Base-by-base conservation (phyloP, 2,113 vertebrate genomes). In the Pseudopipra pipra region DNA sequence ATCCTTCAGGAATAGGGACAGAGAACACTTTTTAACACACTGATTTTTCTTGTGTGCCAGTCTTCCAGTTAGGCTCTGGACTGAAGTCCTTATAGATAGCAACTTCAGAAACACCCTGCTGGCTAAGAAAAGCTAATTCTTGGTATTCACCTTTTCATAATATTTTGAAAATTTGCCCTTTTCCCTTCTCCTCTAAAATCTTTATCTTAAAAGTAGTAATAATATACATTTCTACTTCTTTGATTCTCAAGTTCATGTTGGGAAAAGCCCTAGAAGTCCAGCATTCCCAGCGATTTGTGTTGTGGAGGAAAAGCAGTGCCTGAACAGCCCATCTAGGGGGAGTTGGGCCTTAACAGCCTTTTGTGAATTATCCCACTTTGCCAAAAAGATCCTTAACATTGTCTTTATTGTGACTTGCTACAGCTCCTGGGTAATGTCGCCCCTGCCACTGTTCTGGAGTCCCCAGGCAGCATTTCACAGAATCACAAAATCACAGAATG, bases 191-290 rank as follows among this genome's bases (percentile, higher is more conserved):
- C 37, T 51, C 13, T 15, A 3, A 5, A 6, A 46, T 55, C 39
- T 43, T 71, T 21, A 2, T 12, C 4, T 14, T 31, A 41, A 52
- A 44, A 73, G 27, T 44, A 41, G 11, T n/a, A 41, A 7, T 33
- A 61, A 22, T 31, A 31, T 3, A 23, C 4, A 12, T 77, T 91
- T 77, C 47, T 74, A 19, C 24, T 43, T n/a, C 37, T 8, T n/a
- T 63, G 39, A 35, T 16, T 30, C 0, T 0, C 11, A 2, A 11
- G 9, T 27, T 91, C 13, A 1, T 33, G 12, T 54, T 44, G 30
- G 68, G 68, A 62, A 41, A 28, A 35, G 71, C 30, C 33, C n/a
- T 58, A 4, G 21, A n/a, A 73, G 28, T 68, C 55, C 44, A n/a
- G 0, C 5, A 5, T 46, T 78, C 31, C 31, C 43, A 20, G 44